Base-by-base conservation (phyloP, 2,113 vertebrate genomes). In the Ageneiosus marmoratus region DNA sequence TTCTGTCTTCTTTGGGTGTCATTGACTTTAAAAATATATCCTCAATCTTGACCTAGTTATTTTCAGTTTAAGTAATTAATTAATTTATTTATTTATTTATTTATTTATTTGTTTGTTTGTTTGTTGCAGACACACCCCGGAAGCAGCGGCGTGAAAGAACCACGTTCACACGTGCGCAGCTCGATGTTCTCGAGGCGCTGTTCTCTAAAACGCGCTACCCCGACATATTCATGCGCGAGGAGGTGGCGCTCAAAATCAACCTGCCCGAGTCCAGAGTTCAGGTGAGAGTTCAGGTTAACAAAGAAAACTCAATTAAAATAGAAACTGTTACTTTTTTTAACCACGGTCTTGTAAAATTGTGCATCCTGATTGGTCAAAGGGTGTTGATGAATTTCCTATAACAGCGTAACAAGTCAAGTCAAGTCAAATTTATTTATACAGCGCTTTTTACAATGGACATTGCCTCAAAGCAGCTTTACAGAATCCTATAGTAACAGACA, bases 221-320 rank as follows among this genome's bases (percentile, higher is more conserved):
- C 1, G 95, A 96, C 86, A 96, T 96, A 89, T 96, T 96, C 89
- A 96, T 96, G 95, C 91, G 95, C 22, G 95, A 96, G 83, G 95
- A 96, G 83, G 95, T 96, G 81, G 95, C 95, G 9, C 93, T 96
- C 32, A 96, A 96, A 87, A 96, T 96, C 90, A 96, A 96, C 85
- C 89, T 96, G 67, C 95, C 95, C 0, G 95, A 96, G 89, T 96
- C 95, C 80, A 89, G 95, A 86, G 95, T 96, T 1, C 95, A 96
- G 95, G 95, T 96, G 87, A 80, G 75, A 41, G 29, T 56, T 56
- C 24, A 53, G 0, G 3, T 27, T 7, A 58, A 20, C 29, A 56
- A 32, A 20, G 11, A 27, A 29, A 29, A 2, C 1, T n/a, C 16
- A 37, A 22, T 0, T 41, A 20, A 65, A 34, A 41, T 41, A 34